Base-by-base conservation (phyloP, 30 jellyfish, hydroid and myxozoan genomes). In the Hydractinia echinata region DNA sequence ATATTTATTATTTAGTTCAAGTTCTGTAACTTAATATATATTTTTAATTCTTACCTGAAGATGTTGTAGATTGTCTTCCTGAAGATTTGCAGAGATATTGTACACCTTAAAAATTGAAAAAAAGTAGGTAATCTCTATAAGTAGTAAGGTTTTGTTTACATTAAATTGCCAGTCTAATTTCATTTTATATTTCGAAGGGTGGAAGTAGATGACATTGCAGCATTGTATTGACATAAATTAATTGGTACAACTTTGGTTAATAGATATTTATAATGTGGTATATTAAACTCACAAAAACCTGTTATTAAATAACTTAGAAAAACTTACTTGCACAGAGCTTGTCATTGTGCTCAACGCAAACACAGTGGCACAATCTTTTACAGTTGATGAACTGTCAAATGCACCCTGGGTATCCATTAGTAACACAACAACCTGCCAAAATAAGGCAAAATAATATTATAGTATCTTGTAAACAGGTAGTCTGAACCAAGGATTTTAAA, bases 361-460 rank as follows among this genome's bases (percentile, higher is more conserved):
- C 6, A 95, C 96, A 15, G 98, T 95, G 5, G 99, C 99, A 81
- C 99, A 95, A 55, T 95, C 97, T 61, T 95, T 95, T 52, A 95
- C 98, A 50, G 98, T 95, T 13, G 99, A 95, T 16, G 99, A 86
- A 74, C 98, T 89, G 76, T 95, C 99, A 79, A 95, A 95, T 4
- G 99, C 97, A 48, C 99, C 99, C 85, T 95, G 99, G 8, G 99
- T 95, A 71, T 95, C 99, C 98, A 95, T 86, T 50, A 95, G 60
- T 39, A 95, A 61, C 5, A 95, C 96, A 53, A 91, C 98, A 85
- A 95, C 95, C 99, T 95, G 73, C 0, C 30, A 80, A 62, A 71
- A 20, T 16, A 11, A 11, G 3, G 21, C n/a, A 67, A 20, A 67
- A 67, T 67, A 11, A 48, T 13, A 67, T 67, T 67, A 67, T 11